Percentiles rank a stretch among this genome's conserved stretches.
Evolutionary conservation across 2,797 vertebrate genomes (phyloP).

Genomic region (Malacoctenus gilli): DNA sequence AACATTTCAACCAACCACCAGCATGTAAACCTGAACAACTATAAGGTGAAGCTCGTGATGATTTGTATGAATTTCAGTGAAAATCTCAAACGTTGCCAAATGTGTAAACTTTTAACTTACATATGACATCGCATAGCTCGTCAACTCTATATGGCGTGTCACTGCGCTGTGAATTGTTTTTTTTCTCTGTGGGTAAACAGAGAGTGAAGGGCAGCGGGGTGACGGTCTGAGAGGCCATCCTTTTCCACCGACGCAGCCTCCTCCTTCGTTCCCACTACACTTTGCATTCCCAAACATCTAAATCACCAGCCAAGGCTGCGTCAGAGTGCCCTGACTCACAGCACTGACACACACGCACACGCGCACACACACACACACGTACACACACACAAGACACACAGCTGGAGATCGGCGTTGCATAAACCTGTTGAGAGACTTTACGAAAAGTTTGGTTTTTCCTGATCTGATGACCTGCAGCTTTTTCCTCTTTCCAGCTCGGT

Average conservation of each 20-base stretch:
- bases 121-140: no score
- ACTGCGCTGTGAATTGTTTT: slow-evolving; percentile 7
- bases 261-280: slow-evolving; percentile 73
- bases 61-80: no score
- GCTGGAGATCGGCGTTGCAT: slow-evolving; percentile 2
- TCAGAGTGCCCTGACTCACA: slow-evolving; percentile 67
- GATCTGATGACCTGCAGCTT: slow-evolving; percentile 54
- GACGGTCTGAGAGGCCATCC: slow-evolving; percentile 61
- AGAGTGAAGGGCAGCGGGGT: slow-evolving; percentile 37
- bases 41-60: no score
- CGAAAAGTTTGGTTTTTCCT: slow-evolving; percentile 24
- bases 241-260: slow-evolving; percentile 58
- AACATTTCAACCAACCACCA: no score
- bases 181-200: slow-evolving; percentile 41
- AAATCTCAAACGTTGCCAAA: no score
- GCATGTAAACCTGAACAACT: no score
- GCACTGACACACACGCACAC: neutral
- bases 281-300: slow-evolving; percentile 76
- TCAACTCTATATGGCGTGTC: neutral
- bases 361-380: neutral
- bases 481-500: slow-evolving; percentile 57
- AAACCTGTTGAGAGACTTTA: slow-evolving; percentile 25
- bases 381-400: neutral
- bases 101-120: no score
- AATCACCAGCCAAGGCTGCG: slow-evolving; percentile 63